Evolutionary conservation across 2,888 invertebrate species (phyloP).

Genomic region (Campoplex capitator): DNA sequence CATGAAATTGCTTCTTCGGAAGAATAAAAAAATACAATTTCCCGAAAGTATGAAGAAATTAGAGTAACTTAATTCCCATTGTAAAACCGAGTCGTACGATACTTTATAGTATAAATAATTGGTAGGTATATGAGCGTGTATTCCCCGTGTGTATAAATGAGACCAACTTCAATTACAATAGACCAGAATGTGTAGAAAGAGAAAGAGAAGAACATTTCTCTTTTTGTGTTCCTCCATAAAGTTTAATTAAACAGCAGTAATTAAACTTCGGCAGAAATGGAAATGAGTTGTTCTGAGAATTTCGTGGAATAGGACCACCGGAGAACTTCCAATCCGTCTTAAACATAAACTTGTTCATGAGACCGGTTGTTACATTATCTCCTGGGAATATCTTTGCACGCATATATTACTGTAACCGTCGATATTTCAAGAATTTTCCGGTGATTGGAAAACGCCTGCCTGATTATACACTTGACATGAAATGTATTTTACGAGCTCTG

Average conservation of each 20-base stretch:
- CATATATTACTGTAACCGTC: background rate
- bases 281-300: conserved; percentile 64
- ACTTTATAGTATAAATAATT: background rate
- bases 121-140: background rate
- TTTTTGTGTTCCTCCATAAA: conserved; percentile 56
- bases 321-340: background rate
- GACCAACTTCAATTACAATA: conserved; percentile 1
- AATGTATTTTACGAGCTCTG: too few relatives aligned
- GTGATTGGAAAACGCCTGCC: background rate
- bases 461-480: background rate
- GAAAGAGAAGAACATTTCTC: conserved; percentile 21
- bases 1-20: background rate
- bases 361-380: conserved; percentile 21
- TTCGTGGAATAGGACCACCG: conserved; percentile 7
- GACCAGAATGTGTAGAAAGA: background rate
- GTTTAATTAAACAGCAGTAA: conserved; percentile 70
- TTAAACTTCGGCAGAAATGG: conserved; percentile 69
- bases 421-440: background rate
- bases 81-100: background rate
- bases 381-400: background rate
- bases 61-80: conserved; percentile 10
- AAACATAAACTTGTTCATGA: background rate
- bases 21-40: background rate
- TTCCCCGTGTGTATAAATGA: conserved; percentile 11
- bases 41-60: background rate